These are phyloP conservation scores for Peromyscus nudipes DNA, from an alignment of 2,797 vertebrate genomes.

Conservation along the genomic window DNA sequence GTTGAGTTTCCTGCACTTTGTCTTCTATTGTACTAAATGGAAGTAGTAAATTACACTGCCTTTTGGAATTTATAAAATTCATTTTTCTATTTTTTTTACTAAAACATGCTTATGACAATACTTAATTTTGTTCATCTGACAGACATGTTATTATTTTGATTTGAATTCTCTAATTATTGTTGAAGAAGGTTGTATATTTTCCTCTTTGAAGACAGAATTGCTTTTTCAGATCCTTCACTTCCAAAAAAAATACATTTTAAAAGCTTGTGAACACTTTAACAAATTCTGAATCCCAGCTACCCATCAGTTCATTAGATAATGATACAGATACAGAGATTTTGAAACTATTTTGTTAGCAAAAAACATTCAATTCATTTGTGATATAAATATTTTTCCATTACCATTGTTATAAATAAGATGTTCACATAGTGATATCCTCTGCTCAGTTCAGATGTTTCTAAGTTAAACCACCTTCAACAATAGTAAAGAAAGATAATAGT, in stretches of 20 bases:
- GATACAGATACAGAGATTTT: not conserved
- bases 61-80: not conserved
- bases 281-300: not conserved
- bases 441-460: not conserved
- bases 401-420: not conserved
- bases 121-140: not conserved
- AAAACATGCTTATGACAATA: not conserved
- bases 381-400: not conserved
- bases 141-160: not conserved
- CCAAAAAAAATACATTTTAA: not conserved
- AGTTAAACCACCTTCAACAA: not conserved
- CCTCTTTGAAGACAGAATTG: not conserved
- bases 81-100: not conserved
- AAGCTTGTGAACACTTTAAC: not conserved
- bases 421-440: not conserved
- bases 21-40: not conserved
- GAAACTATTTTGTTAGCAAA: not conserved
- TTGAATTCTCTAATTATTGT: conserved; percentile 7
- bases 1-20: conserved; percentile 9
- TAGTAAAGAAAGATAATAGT: not conserved
- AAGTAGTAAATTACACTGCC: not conserved
- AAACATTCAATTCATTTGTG: not conserved
- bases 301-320: not conserved
- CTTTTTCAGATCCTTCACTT: not conserved
- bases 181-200: not conserved